Evolutionary conservation across 2,113 vertebrate species (phyloP).

Genomic region (Thamnophis sirtalis): DNA sequence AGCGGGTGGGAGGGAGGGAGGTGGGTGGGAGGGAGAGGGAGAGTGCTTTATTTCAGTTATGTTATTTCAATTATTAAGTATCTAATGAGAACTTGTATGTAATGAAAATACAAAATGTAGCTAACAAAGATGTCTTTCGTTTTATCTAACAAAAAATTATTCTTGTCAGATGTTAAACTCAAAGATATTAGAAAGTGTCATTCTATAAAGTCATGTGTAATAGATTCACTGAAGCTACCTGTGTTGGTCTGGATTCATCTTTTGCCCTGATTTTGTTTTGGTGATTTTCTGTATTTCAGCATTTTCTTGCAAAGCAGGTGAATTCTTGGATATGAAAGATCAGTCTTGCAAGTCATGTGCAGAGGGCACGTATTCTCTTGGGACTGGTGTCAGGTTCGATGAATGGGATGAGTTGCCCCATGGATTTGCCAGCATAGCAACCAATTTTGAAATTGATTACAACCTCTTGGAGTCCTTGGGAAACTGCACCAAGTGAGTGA

Average conservation of each 20-base stretch:
- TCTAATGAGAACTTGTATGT: not conserved
- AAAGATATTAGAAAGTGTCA: not conserved
- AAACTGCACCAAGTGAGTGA: conserved; percentile 85
- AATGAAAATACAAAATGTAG: not conserved
- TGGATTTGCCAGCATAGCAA: conserved; percentile 83
- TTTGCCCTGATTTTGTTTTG: not conserved
- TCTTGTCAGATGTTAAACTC: not conserved
- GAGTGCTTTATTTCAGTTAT: not conserved
- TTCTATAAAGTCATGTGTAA: not conserved
- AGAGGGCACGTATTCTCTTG: conserved; percentile 87
- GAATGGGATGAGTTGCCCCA: conserved; percentile 87
- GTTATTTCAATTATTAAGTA: too few relatives aligned
- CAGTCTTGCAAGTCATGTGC: conserved; percentile 85
- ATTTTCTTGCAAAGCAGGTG: conserved; percentile 88
- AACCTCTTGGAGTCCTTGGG: conserved; percentile 23
- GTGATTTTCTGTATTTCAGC: conserved; percentile 65
- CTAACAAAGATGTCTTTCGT: not conserved
- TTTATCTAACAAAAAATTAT: not conserved
- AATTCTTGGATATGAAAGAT: conserved; percentile 91
- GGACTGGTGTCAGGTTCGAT: conserved; percentile 84
- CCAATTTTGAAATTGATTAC: conserved; percentile 64
- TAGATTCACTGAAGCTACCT: not conserved
- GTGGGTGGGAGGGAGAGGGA: too few relatives aligned
- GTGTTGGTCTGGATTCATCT: not conserved
- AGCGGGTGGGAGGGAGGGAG: too few relatives aligned